These are phyloP conservation scores for Pentalonia nigronervosa DNA, from an alignment of 1,140 invertebrate species.

Conservation along the genomic window DNA sequence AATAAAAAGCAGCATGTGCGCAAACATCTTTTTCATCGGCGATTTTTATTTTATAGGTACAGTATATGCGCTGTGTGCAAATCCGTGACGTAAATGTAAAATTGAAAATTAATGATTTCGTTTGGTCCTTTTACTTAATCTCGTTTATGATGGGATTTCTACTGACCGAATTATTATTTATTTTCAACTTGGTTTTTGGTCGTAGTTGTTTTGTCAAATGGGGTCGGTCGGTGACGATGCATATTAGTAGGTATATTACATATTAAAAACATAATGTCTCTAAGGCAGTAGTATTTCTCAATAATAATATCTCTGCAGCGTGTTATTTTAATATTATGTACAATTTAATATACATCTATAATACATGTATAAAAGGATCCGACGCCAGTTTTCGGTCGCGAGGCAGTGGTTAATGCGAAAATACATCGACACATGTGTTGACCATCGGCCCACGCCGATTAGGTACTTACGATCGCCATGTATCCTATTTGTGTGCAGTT, in stretches of 20 bases:
- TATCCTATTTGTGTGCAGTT: not conserved
- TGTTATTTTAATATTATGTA: not conserved
- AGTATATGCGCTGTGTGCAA: not conserved
- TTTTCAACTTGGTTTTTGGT: not conserved
- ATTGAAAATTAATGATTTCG: not conserved
- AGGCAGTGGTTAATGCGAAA: not conserved
- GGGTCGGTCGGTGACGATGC: not conserved
- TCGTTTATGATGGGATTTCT: not conserved
- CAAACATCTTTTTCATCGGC: not conserved
- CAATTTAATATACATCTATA: not conserved
- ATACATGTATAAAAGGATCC: not conserved
- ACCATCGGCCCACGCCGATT: not conserved
- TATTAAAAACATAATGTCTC: not conserved
- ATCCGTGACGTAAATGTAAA: not conserved
- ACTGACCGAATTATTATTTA: not conserved
- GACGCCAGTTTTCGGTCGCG: not conserved
- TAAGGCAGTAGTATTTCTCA: not conserved
- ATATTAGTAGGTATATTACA: not conserved
- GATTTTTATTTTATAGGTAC: no score
- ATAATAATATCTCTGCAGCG: not conserved
- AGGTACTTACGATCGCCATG: not conserved
- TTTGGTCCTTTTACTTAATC: not conserved
- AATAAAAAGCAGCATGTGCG: not conserved
- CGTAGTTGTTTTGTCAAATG: not conserved
- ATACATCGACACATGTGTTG: not conserved